These are phyloP conservation scores for Erynnis tages DNA, from an alignment of 2,888 invertebrate genomes.

Conservation along the genomic window DNA sequence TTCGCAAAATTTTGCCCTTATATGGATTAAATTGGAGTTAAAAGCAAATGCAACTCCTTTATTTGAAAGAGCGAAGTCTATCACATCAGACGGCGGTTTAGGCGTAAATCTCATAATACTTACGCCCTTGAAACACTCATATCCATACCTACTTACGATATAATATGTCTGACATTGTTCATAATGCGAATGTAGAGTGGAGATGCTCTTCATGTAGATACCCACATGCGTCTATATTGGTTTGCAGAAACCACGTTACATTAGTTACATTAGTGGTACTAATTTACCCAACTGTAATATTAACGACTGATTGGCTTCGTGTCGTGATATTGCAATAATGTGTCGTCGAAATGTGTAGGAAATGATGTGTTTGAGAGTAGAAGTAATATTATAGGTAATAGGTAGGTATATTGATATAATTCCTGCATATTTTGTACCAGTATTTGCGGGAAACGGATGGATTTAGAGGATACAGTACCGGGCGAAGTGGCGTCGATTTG, in stretches of 20 bases:
- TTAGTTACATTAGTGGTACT: constrained; percentile 18
- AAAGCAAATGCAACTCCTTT: too few species aligned
- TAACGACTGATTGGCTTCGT: constrained; percentile 14
- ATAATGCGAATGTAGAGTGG: neutral
- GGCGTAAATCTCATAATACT: too few species aligned
- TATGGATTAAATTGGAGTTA: too few species aligned
- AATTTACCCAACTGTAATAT: constrained; percentile 22
- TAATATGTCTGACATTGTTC: neutral
- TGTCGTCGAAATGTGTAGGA: neutral
- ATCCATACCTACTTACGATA: constrained; percentile 1
- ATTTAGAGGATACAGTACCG: too few species aligned
- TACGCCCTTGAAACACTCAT: too few species aligned
- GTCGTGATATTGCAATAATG: neutral
- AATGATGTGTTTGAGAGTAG: neutral
- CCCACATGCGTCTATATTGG: constrained; percentile 9
- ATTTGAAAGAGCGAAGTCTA: too few species aligned
- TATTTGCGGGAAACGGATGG: too few species aligned
- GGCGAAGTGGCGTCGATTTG: too few species aligned
- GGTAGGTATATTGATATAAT: neutral
- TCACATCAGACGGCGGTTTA: too few species aligned
- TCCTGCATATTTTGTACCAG: too few species aligned
- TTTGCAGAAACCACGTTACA: constrained; percentile 8
- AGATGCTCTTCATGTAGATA: neutral
- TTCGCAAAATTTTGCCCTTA: too few species aligned
- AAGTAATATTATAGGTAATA: neutral